Evolutionary conservation across 2,888 invertebrate genomes (phyloP).

Genomic region (Metellina segmentata): DNA sequence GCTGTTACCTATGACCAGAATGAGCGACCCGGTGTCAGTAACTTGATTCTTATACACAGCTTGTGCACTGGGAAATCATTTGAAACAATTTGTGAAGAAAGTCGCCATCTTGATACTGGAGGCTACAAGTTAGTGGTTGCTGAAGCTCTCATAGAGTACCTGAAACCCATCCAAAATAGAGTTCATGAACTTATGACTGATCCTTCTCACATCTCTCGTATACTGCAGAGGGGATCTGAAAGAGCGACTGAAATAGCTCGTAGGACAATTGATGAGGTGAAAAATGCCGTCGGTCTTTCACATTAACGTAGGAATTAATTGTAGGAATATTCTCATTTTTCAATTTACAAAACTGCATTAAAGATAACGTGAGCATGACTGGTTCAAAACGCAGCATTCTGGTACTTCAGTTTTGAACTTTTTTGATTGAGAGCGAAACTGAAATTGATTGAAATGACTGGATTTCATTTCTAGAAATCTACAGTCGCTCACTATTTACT

Average conservation of each 20-base stretch:
- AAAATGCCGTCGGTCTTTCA: slow-evolving; percentile 80
- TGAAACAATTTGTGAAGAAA: slow-evolving; percentile 87
- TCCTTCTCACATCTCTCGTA: slow-evolving; percentile 84
- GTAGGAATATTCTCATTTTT: too few species aligned
- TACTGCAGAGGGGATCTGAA: slow-evolving; percentile 85
- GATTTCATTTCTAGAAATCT: too few species aligned
- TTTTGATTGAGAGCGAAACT: too few species aligned
- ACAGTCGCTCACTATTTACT: too few species aligned
- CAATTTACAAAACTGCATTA: too few species aligned
- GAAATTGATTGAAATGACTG: too few species aligned
- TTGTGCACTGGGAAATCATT: slow-evolving; percentile 86
- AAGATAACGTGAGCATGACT: too few species aligned
- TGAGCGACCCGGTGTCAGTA: slow-evolving; percentile 91
- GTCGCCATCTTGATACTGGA: slow-evolving; percentile 86
- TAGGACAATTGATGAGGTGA: slow-evolving; percentile 85
- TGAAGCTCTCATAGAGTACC: slow-evolving; percentile 86
- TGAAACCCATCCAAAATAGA: slow-evolving; percentile 87
- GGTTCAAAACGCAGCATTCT: too few species aligned
- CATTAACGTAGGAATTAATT: background rate
- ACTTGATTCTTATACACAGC: slow-evolving; percentile 92
- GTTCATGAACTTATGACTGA: slow-evolving; percentile 84
- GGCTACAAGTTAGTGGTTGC: slow-evolving; percentile 89
- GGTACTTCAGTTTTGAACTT: too few species aligned
- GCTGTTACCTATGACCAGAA: slow-evolving; percentile 90
- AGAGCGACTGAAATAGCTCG: slow-evolving; percentile 86